Percentiles rank a stretch among this genome's conserved stretches.
phyloP scores from a whole-genome alignment of 2,888 invertebrate species.

The Alviniconcha strummeri region DNA sequence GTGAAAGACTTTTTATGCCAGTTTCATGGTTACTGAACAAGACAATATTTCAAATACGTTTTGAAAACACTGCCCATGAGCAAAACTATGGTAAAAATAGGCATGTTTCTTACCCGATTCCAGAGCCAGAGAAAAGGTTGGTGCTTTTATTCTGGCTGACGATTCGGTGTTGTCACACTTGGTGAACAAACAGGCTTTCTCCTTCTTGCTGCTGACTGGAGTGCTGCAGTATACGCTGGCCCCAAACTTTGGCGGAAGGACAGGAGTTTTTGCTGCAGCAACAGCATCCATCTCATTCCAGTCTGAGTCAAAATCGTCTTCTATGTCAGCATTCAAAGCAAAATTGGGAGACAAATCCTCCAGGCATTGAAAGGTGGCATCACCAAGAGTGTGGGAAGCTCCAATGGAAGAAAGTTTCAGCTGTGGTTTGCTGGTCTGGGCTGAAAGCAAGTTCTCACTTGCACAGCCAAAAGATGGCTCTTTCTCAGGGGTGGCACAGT shows the following conservation, averaged over 20 bases:
- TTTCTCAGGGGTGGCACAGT: too few species aligned
- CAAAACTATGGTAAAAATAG: too few species aligned
- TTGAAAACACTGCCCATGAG: too few species aligned
- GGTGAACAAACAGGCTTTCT: too few species aligned
- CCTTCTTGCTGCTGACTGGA: constrained; percentile 8
- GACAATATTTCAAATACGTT: too few species aligned
- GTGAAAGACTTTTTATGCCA: too few species aligned
- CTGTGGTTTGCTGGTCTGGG: neutral
- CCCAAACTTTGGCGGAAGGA: neutral
- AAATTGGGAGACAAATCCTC: neutral
- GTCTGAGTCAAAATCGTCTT: constrained; percentile 25
- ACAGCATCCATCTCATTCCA: neutral
- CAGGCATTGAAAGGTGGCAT: neutral
- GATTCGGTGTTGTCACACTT: neutral
- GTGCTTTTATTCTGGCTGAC: neutral
- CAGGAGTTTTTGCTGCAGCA: neutral
- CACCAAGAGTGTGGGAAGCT: neutral
- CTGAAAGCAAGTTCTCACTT: too few species aligned
- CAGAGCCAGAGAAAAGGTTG: neutral
- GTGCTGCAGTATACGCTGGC: constrained; percentile 10
- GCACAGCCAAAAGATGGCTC: too few species aligned
- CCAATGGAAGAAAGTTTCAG: neutral
- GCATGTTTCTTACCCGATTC: constrained; percentile 7
- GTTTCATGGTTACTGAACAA: too few species aligned
- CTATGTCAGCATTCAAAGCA: constrained; percentile 1